These are phyloP conservation scores for Diceros bicornis DNA, from an alignment of 2,797 vertebrate genomes.

Conservation along the genomic window DNA sequence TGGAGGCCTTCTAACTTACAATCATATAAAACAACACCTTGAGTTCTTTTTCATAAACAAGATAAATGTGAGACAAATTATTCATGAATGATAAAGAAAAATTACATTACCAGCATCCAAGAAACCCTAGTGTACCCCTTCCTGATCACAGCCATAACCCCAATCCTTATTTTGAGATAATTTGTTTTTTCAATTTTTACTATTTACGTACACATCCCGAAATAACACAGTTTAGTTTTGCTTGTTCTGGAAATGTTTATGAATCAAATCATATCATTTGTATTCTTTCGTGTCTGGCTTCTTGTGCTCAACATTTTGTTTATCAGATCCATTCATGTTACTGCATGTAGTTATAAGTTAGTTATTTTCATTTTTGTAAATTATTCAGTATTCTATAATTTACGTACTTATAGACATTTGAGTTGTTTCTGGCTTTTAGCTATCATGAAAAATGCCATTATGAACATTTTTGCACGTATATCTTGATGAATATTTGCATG, in stretches of 20 bases:
- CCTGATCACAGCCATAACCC: neutral
- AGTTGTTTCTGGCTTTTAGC: neutral
- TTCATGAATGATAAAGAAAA: neutral
- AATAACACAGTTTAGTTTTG: neutral
- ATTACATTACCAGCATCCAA: neutral
- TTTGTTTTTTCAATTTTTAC: neutral
- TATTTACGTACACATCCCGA: neutral
- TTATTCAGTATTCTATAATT: neutral
- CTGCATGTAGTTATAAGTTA: neutral
- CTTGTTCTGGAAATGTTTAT: neutral
- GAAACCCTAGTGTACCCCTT: neutral
- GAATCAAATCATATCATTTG: neutral
- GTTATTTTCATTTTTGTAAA: constrained; percentile 14
- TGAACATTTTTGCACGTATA: neutral
- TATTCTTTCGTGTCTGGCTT: neutral
- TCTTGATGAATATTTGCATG: neutral
- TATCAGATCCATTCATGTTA: neutral
- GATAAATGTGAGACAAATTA: neutral
- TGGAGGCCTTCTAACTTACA: neutral
- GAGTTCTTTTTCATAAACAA: neutral
- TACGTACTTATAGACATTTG: neutral
- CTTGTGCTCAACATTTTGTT: neutral
- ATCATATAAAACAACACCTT: neutral
- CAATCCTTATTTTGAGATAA: neutral
- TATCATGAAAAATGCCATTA: neutral